phyloP scores from a whole-genome alignment of 2,113 vertebrate genomes.

The Chaenogobius annularis region DNA sequence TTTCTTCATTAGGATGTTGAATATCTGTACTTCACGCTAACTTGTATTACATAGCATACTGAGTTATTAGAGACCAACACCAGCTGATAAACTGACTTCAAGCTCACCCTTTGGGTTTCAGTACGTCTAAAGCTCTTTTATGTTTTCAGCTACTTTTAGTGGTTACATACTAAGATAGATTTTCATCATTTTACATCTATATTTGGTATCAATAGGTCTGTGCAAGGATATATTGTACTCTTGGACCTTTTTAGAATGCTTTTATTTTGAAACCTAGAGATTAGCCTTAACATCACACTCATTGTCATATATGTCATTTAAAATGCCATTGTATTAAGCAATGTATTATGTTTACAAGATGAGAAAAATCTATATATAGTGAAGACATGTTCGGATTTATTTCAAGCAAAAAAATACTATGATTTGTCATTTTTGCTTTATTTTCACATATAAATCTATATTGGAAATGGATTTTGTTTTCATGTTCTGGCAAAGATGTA shows the following conservation, averaged over 20 bases:
- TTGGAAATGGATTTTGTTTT: constrained; percentile 53
- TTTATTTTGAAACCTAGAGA: constrained; percentile 26
- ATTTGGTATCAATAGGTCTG: constrained; percentile 19
- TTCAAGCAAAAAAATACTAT: constrained; percentile 33
- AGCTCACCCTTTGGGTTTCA: constrained; percentile 8
- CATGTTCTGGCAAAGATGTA: constrained; percentile 62
- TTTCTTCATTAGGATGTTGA: constrained; percentile 15
- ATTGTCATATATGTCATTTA: constrained; percentile 45
- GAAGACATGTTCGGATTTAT: constrained; percentile 50
- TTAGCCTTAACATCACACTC: constrained; percentile 54
- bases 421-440: constrained; percentile 43
- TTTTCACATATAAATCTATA: constrained; percentile 25
- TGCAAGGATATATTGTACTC: constrained; percentile 20
- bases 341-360: constrained; percentile 61
- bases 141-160: constrained; percentile 26
- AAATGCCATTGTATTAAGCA: constrained; percentile 61
- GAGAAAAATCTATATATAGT: constrained; percentile 60
- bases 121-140: constrained; percentile 28
- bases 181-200: constrained; percentile 26
- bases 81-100: constrained; percentile 64
- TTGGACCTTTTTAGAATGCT: constrained; percentile 22
- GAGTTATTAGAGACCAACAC: constrained; percentile 55
- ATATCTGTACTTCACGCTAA: constrained; percentile 8
- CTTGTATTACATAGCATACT: constrained; percentile 4
- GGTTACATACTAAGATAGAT: constrained; percentile 18